A percentile compares a stretch with the other conserved stretches of the same genome.
Conservation (phyloP, 2,888 invertebrate species). For the Odontocerum albicorne region DNA sequence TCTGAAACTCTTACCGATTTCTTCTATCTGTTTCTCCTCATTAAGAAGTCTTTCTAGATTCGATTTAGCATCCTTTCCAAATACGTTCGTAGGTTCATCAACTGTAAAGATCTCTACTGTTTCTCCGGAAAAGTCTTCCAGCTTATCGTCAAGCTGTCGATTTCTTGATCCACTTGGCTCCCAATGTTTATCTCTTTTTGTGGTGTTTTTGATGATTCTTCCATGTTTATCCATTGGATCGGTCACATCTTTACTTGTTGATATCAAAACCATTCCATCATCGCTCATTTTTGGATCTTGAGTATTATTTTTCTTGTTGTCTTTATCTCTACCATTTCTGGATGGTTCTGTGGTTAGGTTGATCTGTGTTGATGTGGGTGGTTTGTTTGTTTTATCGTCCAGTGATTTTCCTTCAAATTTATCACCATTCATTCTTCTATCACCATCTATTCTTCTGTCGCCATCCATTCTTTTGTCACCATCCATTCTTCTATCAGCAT, state of each 20-base stretch:
- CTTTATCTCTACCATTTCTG: conserved; percentile 34
- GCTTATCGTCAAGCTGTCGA: conserved; percentile 45
- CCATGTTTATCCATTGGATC: conserved; percentile 31
- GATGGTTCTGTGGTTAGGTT: background rate
- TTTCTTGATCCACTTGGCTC: background rate
- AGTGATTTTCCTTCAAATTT: conserved; percentile 8
- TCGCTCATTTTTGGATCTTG: conserved; percentile 14
- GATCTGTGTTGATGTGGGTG: background rate
- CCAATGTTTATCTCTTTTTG: conserved; percentile 11
- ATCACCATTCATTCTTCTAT: too few species aligned
- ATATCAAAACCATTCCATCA: conserved; percentile 30
- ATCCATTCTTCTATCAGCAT: conserved; percentile 15
- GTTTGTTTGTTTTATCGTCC: background rate
- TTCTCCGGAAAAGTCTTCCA: conserved; percentile 47
- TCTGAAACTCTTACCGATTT: conserved; percentile 52
- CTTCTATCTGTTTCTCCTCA: conserved; percentile 56
- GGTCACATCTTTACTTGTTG: conserved; percentile 22
- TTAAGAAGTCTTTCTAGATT: conserved; percentile 52
- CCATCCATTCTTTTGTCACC: conserved; percentile 17
- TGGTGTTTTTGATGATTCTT: conserved; percentile 23
- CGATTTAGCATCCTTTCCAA: conserved; percentile 43
- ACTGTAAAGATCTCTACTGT: conserved; percentile 53
- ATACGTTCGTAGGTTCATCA: conserved; percentile 46
- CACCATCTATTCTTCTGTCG: too few species aligned
- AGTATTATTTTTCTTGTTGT: conserved; percentile 23